phyloP scores from a whole-genome alignment of 2,797 vertebrate species.

The Vultur gryphus region DNA sequence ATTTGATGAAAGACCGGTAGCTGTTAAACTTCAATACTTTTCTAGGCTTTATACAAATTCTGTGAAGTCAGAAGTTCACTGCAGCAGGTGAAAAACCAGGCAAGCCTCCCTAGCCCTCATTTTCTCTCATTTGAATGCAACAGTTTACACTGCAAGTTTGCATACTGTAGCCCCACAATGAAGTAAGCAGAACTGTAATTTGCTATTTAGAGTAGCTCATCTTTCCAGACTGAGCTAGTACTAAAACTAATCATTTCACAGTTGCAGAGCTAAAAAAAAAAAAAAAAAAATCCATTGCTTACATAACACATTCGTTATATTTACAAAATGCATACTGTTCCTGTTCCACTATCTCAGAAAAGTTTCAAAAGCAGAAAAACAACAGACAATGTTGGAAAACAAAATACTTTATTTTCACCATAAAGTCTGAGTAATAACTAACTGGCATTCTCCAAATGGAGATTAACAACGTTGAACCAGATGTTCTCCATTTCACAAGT shows the following conservation, averaged over 20 bases:
- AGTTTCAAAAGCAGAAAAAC: background rate
- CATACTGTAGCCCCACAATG: background rate
- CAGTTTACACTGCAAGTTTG: background rate
- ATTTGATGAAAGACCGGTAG: constrained; percentile 39
- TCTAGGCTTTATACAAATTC: constrained; percentile 20
- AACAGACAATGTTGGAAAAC: background rate
- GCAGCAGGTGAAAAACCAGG: constrained; percentile 60
- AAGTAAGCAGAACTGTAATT: constrained; percentile 4
- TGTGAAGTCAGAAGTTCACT: constrained; percentile 59
- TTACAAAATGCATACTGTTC: background rate
- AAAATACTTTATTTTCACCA: constrained; percentile 17
- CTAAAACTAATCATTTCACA: background rate
- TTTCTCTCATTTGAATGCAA: constrained; percentile 42
- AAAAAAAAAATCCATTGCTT: background rate
- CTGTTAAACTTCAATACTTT: constrained; percentile 40
- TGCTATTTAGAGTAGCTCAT: background rate
- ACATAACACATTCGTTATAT: background rate
- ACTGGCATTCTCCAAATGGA: background rate
- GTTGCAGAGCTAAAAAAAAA: background rate
- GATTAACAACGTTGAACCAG: background rate
- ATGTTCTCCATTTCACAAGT: constrained; percentile 9
- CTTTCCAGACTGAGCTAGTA: background rate
- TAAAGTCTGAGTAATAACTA: background rate
- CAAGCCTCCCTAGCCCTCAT: background rate
- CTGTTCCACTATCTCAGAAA: background rate